phyloP scores from a whole-genome alignment of 2,113 vertebrate species.

The Amphiprion percula region DNA sequence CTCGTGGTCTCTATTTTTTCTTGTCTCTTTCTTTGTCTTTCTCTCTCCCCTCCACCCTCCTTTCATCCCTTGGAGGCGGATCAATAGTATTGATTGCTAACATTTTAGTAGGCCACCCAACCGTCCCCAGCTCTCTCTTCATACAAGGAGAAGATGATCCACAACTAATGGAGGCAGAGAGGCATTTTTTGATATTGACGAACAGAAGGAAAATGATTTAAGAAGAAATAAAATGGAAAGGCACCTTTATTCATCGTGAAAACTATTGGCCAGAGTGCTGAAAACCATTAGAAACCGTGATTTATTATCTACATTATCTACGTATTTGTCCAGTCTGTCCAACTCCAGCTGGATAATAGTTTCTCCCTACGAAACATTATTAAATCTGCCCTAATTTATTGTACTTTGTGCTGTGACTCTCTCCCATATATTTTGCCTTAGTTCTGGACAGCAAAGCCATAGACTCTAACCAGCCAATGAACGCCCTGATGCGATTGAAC shows the following conservation, averaged over 20 bases:
- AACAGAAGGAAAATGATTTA: slow-evolving; percentile 50
- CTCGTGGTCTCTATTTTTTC: slow-evolving; percentile 26
- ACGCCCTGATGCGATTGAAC: slow-evolving; percentile 98
- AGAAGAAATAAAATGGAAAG: slow-evolving; percentile 42
- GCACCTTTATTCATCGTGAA: slow-evolving; percentile 44
- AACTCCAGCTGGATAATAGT: slow-evolving; percentile 22
- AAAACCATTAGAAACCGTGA: slow-evolving; percentile 32
- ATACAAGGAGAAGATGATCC: slow-evolving; percentile 61
- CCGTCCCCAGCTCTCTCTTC: slow-evolving; percentile 56
- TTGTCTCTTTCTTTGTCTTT: neutral
- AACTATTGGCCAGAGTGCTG: slow-evolving; percentile 30
- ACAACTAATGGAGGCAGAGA: slow-evolving; percentile 61
- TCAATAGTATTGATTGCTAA: slow-evolving; percentile 79
- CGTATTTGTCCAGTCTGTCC: slow-evolving; percentile 31
- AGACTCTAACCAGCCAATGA: slow-evolving; percentile 96
- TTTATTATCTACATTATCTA: slow-evolving; percentile 34
- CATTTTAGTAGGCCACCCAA: slow-evolving; percentile 73
- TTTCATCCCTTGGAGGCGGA: slow-evolving; percentile 56
- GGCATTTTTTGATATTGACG: slow-evolving; percentile 62
- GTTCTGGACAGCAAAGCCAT: slow-evolving; percentile 99
- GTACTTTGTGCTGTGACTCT: slow-evolving; percentile 4
- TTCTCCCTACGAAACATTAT: slow-evolving; percentile 3
- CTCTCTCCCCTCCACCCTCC: slow-evolving; percentile 31
- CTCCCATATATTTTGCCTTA: slow-evolving; percentile 59
- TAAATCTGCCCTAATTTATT: slow-evolving; percentile 29